A percentile compares a stretch with the other conserved stretches of the same genome.
Evolutionary conservation across 2,888 invertebrate genomes (phyloP).

Genomic region (Leptothorax acervorum): DNA sequence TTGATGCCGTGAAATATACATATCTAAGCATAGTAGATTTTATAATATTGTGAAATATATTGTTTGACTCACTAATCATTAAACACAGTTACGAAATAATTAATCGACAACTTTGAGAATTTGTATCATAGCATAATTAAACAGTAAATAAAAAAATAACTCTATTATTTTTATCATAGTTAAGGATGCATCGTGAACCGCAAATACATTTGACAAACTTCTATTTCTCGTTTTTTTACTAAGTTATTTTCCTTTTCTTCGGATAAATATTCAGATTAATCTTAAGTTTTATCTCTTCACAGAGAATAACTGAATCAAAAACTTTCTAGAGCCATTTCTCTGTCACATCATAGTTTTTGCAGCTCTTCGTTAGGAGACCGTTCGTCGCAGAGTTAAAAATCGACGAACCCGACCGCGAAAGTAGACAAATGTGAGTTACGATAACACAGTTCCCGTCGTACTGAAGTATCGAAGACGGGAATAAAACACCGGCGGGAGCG

Average conservation of each 20-base stretch:
- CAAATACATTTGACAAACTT: neutral
- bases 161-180: neutral
- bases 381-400: neutral
- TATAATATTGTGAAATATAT: neutral
- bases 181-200: neutral
- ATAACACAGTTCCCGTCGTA: neutral
- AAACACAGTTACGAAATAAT: neutral
- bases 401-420: neutral
- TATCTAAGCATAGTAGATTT: neutral
- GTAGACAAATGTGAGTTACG: slow-evolving; percentile 15
- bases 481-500: slow-evolving; percentile 7
- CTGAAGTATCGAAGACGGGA: slow-evolving; percentile 26
- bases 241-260: neutral
- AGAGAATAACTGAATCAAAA: slow-evolving; percentile 8
- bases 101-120: neutral
- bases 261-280: neutral
- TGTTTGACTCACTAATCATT: neutral
- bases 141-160: neutral
- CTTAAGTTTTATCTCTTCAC: neutral
- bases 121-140: neutral
- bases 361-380: slow-evolving; percentile 10
- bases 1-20: neutral
- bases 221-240: neutral
- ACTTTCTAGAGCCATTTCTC: neutral
- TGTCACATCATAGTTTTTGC: slow-evolving; percentile 13